These are phyloP conservation scores for Microcebus griseorufus DNA, from an alignment of 2,113 vertebrate genomes.

Conservation along the genomic window DNA sequence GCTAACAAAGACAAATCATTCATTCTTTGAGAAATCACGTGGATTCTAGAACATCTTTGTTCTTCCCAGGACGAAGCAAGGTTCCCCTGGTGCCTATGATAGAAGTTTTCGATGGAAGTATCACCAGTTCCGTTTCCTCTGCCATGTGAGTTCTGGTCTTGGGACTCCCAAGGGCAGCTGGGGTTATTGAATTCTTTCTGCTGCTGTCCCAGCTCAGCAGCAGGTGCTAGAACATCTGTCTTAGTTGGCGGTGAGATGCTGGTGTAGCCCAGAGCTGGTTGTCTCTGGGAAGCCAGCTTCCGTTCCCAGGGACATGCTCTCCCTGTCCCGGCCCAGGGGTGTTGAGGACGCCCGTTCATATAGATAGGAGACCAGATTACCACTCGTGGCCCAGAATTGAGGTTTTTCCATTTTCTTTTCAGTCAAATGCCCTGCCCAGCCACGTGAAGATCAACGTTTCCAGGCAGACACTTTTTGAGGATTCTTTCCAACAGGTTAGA, in stretches of 20 bases:
- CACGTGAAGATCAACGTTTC: constrained; percentile 99
- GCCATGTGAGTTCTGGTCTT: constrained; percentile 90
- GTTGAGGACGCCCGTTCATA: neutral
- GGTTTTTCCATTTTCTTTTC: constrained; percentile 30
- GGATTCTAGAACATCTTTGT: neutral
- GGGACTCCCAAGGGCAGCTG: accelerated
- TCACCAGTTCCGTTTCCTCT: constrained; percentile 98
- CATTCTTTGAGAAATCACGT: neutral
- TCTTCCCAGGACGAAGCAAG: constrained; percentile 88
- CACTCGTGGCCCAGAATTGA: neutral
- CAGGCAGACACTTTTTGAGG: constrained; percentile 97
- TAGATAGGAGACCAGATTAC: neutral
- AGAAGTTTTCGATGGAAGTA: constrained; percentile 99
- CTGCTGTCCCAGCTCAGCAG: neutral
- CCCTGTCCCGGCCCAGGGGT: accelerated
- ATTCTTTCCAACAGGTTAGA: constrained; percentile 97
- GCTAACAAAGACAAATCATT: neutral
- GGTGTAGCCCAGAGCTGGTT: neutral
- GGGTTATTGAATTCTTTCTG: neutral
- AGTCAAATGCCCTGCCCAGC: constrained; percentile 97
- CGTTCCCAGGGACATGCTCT: neutral
- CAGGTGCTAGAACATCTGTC: neutral
- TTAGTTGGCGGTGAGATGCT: neutral
- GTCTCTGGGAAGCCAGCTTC: neutral
- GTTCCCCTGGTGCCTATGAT: constrained; percentile 95